A percentile compares a stretch with the other conserved stretches of the same genome.
phyloP scores from a whole-genome alignment of 2,888 invertebrate genomes.

The Conus canariensis region DNA sequence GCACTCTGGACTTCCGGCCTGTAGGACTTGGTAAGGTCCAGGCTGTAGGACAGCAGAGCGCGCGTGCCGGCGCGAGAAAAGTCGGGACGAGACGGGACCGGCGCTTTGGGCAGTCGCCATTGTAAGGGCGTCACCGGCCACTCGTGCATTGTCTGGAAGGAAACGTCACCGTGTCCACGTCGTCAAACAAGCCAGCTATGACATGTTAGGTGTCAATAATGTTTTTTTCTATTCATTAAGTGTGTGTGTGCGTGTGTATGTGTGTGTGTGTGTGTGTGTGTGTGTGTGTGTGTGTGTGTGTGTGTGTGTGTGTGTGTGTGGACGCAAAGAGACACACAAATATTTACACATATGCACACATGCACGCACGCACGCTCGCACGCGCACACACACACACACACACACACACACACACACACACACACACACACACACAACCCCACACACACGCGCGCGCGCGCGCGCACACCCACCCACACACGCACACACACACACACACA shows the following conservation, averaged over 20 bases:
- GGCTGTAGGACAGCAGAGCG: conserved; percentile 33
- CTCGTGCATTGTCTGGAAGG: conserved; percentile 27
- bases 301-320: too few species aligned
- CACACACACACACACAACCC: neutral
- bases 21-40: conserved; percentile 36
- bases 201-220: neutral
- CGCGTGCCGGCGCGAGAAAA: conserved; percentile 61
- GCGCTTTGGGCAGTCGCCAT: conserved; percentile 74
- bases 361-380: neutral
- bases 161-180: neutral
- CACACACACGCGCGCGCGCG: too few species aligned
- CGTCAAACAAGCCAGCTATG: neutral
- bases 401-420: neutral
- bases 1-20: conserved; percentile 19
- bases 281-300: too few species aligned
- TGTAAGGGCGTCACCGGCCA: conserved; percentile 60
- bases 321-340: neutral
- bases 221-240: neutral
- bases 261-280: neutral
- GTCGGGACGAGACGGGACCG: conserved; percentile 73
- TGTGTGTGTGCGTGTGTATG: neutral
- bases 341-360: neutral
- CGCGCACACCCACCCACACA: too few species aligned
- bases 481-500: neutral
- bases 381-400: neutral